phyloP scores from a whole-genome alignment of 2,888 invertebrate species.

The Petrophora chlorosata region DNA sequence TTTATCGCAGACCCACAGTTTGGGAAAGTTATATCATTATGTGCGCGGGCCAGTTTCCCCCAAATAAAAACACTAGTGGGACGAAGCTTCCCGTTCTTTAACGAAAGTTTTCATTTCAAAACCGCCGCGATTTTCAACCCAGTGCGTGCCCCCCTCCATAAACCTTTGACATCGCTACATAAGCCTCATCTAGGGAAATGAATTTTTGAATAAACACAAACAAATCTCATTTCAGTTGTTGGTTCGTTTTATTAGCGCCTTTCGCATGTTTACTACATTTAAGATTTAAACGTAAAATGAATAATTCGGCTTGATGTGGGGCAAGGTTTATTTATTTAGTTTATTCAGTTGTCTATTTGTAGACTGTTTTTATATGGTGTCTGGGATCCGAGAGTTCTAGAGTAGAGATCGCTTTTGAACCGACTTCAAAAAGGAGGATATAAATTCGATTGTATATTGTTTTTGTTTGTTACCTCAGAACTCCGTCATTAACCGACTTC shows the following conservation, averaged over 20 bases:
- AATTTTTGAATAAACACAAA: slow-evolving; percentile 37
- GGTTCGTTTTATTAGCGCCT: slow-evolving; percentile 31
- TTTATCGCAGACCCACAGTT: no score
- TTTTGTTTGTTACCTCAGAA: no score
- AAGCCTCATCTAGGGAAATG: slow-evolving; percentile 30
- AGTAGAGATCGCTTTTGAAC: no score
- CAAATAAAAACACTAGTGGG: neutral
- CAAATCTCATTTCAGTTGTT: slow-evolving; percentile 33
- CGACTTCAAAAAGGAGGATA: no score
- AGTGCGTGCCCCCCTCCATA: slow-evolving; percentile 17
- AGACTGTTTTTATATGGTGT: no score
- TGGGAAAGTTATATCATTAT: no score
- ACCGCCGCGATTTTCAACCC: neutral
- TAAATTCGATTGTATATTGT: no score
- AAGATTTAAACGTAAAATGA: slow-evolving; percentile 10
- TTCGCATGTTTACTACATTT: neutral
- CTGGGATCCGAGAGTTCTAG: no score
- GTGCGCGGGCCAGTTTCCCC: no score
- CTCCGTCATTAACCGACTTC: no score
- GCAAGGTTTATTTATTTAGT: slow-evolving; percentile 18
- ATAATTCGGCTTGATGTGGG: slow-evolving; percentile 4
- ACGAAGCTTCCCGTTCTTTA: neutral
- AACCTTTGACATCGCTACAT: slow-evolving; percentile 27
- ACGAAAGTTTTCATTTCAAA: neutral
- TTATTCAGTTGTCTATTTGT: slow-evolving; percentile 21